phyloP scores from a whole-genome alignment of 2,888 invertebrate genomes.

The Drosophila borealis region DNA sequence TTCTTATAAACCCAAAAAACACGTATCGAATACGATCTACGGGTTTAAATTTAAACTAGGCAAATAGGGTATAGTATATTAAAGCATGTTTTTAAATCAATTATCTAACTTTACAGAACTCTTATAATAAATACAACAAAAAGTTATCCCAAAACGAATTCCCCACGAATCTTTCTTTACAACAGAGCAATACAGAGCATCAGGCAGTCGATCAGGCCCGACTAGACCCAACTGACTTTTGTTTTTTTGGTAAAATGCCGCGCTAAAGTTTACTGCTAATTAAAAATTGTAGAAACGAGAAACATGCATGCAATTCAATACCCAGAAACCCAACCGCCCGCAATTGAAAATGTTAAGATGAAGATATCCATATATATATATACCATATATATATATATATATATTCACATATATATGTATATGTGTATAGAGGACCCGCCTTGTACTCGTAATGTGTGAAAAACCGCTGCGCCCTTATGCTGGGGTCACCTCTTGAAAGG shows the following conservation, averaged over 20 bases:
- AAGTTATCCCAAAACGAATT: too few relatives aligned
- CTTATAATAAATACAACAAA: not conserved
- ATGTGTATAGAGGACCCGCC: conserved; percentile 32
- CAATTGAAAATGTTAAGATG: conserved; percentile 61
- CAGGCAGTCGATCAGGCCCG: not conserved
- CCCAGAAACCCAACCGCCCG: conserved; percentile 46
- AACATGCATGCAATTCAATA: conserved; percentile 80
- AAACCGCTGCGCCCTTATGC: conserved; percentile 53
- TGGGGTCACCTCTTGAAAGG: conserved; percentile 62
- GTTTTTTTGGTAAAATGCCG: conserved; percentile 42
- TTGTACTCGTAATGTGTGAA: conserved; percentile 54
- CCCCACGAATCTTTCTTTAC: too few relatives aligned
- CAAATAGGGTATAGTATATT: too few relatives aligned
- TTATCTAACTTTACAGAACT: too few relatives aligned
- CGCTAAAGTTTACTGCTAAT: conserved; percentile 83
- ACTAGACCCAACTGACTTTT: conserved; percentile 8
- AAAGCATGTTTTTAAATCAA: too few relatives aligned
- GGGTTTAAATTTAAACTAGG: too few relatives aligned
- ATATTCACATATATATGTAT: conserved; percentile 5
- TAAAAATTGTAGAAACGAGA: conserved; percentile 81
- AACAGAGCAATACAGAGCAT: conserved; percentile 1
- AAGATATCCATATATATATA: conserved; percentile 38
- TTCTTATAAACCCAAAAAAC: too few relatives aligned
- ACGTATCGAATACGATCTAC: too few relatives aligned
- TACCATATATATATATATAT: conserved; percentile 1